Conservation (phyloP, 2,113 vertebrate genomes). For the Sciurus niger region DNA sequence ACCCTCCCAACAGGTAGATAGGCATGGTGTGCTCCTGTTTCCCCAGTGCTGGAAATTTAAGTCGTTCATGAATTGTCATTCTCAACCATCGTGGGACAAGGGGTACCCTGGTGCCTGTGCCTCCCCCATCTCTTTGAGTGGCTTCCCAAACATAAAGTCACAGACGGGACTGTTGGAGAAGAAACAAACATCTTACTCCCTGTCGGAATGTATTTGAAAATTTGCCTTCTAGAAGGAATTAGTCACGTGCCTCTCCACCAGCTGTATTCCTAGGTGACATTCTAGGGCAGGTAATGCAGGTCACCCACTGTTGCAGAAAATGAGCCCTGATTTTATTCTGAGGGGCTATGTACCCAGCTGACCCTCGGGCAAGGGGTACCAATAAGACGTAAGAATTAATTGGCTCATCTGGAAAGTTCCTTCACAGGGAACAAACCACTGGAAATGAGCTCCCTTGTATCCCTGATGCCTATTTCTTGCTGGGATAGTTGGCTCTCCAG, state of each 20-base stretch:
- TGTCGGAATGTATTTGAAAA: neutral
- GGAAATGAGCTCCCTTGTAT: neutral
- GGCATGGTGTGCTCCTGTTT: accelerated
- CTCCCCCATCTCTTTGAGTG: neutral
- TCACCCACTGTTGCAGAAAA: neutral
- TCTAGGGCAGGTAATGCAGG: neutral
- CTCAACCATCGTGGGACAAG: too few relatives aligned
- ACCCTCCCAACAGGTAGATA: neutral
- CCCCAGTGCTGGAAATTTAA: neutral
- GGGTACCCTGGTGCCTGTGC: too few relatives aligned
- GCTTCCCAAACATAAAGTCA: neutral
- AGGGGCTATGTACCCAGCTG: too few relatives aligned
- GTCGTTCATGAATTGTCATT: neutral
- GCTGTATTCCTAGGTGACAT: neutral
- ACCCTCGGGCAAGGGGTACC: neutral
- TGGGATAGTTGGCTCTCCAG: neutral
- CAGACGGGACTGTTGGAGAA: neutral
- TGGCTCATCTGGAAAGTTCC: neutral
- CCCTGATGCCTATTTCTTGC: neutral
- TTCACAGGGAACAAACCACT: neutral
- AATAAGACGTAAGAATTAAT: neutral
- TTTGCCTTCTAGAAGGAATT: neutral
- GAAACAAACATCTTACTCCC: neutral
- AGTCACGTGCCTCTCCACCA: too few relatives aligned
- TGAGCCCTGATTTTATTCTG: neutral